Conservation (phyloP, 2,113 vertebrate genomes). For the Tiliqua scincoides region DNA sequence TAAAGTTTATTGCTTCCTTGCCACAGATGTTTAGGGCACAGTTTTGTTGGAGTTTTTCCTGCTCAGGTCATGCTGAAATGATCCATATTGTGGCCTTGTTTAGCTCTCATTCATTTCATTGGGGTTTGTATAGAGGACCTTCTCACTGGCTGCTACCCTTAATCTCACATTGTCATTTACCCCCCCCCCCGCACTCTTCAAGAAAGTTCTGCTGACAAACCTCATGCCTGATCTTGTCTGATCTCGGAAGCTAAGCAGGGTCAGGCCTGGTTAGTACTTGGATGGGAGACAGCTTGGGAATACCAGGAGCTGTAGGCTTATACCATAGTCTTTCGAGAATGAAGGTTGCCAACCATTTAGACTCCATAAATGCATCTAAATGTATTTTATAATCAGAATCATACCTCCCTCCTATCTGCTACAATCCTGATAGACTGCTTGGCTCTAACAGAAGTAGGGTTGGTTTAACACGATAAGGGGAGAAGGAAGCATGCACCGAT, state of each 20-base stretch:
- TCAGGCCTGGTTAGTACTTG: too few species aligned
- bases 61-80: not conserved
- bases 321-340: too few species aligned
- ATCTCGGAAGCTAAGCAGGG: too few species aligned
- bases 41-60: not conserved
- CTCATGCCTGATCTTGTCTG: too few species aligned
- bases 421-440: not conserved
- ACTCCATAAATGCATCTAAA: not conserved
- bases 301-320: too few species aligned
- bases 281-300: too few species aligned
- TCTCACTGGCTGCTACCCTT: not conserved
- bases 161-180: not conserved
- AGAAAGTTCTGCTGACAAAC: not conserved
- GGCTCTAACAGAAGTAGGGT: constrained; percentile 12
- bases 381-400: not conserved
- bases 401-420: not conserved
- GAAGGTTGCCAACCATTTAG: too few species aligned
- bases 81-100: not conserved
- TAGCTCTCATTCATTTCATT: not conserved
- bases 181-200: not conserved
- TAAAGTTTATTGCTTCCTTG: not conserved
- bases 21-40: not conserved
- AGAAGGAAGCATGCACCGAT: constrained; percentile 25
- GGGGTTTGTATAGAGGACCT: not conserved
- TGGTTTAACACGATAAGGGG: constrained; percentile 36